Base-by-base conservation (phyloP, 30 jellyfish, hydroid and myxozoan genomes). In the Pelagia noctiluca region DNA sequence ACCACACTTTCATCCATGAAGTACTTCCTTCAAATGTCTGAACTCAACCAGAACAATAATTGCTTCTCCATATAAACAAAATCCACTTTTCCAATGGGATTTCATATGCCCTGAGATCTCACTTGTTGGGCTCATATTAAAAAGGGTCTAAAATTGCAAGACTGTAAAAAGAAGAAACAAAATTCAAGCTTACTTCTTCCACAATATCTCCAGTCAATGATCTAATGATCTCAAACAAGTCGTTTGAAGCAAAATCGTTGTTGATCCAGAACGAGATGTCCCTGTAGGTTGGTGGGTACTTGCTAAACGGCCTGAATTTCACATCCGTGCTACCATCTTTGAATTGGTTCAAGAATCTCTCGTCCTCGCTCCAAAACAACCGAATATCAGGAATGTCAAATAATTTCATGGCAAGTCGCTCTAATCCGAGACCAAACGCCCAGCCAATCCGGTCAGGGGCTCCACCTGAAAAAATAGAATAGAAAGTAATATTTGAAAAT, bases 361-460 rank as follows among this genome's bases (percentile, higher is more conserved):
- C 90, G 60, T 96, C 99, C 49, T 86, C 96, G 83, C 99, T 96
- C 99, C 99, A 96, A 47, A 96, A 90, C 42, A 89, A 60, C n/a
- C 99, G 90, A 28, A 96, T 96, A 49, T 96, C 99, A 0, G 97
- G 97, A n/a, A 96, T 96, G 23, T 88, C 96, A 67, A 89, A 96
- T 71, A 89, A 53, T 30, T 86, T 85, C 99, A 96, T 96, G 24
- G 99, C 98, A 46, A 96, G 42, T 63, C 99, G 71, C 66, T 96
- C 99, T 0, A 96, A 95, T 25, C 99, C 99, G 25, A 96, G 96
- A 16, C 99, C 99, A 87, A 90, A 96, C 0, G 99, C 99, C 98
- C 98, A 96, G 3, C 99, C 99, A 71, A 90, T 91, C 76, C 79
- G 76, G 86, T 91, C 96, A 57, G 79, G 35, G 32, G 98, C 95